Percentiles rank a stretch among this genome's conserved stretches.
These are phyloP conservation scores for Hypomesus transpacificus DNA, from an alignment of 2,113 vertebrate genomes.

Conservation along the genomic window DNA sequence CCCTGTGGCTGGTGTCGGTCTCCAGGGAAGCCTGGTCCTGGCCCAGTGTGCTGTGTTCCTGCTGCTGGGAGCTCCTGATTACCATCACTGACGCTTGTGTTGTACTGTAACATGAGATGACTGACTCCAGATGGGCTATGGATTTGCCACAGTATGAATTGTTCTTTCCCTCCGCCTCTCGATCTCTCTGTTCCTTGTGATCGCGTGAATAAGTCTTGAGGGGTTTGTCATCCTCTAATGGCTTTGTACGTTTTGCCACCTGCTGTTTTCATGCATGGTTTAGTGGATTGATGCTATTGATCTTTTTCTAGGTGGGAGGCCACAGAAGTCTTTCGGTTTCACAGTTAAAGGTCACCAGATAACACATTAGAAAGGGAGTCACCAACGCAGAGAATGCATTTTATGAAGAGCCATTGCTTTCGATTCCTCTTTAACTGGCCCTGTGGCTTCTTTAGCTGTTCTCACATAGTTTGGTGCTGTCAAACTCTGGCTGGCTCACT, in stretches of 20 bases:
- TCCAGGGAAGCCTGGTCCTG: neutral
- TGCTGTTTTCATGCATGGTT: slow-evolving; percentile 39
- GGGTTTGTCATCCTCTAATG: slow-evolving; percentile 42
- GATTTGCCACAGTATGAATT: slow-evolving; percentile 50
- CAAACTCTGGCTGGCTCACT: no score
- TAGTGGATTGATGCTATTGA: slow-evolving; percentile 44
- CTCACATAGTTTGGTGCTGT: no score
- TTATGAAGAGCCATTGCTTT: no score
- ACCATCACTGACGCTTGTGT: neutral
- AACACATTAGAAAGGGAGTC: neutral
- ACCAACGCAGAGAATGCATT: neutral
- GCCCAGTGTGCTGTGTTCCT: neutral
- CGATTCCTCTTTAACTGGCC: no score
- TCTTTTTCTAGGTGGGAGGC: slow-evolving; percentile 29
- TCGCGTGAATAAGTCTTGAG: slow-evolving; percentile 49
- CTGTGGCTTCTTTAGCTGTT: no score
- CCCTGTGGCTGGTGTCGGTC: neutral
- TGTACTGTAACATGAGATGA: slow-evolving; percentile 1
- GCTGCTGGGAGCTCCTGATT: neutral
- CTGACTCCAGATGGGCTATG: slow-evolving; percentile 24
- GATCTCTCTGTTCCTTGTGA: neutral
- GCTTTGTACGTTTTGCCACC: slow-evolving; percentile 45
- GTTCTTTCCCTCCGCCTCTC: slow-evolving; percentile 8
- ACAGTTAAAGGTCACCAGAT: slow-evolving; percentile 16
- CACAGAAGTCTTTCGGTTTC: slow-evolving; percentile 31